A percentile compares a stretch with the other conserved stretches of the same genome.
Conservation (phyloP, 2,113 vertebrate genomes). For the Grantiella picta region DNA sequence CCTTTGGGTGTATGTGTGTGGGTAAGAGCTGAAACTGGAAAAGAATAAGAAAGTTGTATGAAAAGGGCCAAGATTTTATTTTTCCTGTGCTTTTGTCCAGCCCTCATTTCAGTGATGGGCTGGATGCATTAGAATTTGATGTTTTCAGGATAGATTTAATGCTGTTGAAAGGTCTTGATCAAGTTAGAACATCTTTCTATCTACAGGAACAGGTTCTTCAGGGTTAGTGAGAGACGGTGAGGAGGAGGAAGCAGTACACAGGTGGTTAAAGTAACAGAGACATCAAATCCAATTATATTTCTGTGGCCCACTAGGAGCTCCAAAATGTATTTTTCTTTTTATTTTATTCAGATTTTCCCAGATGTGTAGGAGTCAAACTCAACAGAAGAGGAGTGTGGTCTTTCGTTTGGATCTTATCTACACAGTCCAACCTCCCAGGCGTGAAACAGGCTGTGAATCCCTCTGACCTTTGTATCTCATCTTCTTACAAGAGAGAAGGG, state of each 20-base stretch:
- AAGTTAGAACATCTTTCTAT: neutral
- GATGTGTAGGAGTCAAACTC: neutral
- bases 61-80: neutral
- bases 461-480: neutral
- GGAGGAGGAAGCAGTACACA: neutral
- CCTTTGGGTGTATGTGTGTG: accelerated
- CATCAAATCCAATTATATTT: neutral
- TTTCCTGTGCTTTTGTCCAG: neutral
- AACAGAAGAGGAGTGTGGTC: neutral
- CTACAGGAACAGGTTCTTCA: neutral
- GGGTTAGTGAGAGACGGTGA: neutral
- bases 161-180: neutral
- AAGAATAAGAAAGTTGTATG: neutral
- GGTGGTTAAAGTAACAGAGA: neutral
- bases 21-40: neutral
- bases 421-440: neutral
- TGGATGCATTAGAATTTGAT: neutral
- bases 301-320: neutral
- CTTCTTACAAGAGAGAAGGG: neutral
- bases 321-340: neutral
- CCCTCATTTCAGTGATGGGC: neutral
- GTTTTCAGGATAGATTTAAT: neutral
- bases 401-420: neutral
- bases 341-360: neutral
- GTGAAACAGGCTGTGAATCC: neutral